These are phyloP conservation scores for Pteropus rufus DNA, from an alignment of 2,797 vertebrate genomes.

Conservation along the genomic window DNA sequence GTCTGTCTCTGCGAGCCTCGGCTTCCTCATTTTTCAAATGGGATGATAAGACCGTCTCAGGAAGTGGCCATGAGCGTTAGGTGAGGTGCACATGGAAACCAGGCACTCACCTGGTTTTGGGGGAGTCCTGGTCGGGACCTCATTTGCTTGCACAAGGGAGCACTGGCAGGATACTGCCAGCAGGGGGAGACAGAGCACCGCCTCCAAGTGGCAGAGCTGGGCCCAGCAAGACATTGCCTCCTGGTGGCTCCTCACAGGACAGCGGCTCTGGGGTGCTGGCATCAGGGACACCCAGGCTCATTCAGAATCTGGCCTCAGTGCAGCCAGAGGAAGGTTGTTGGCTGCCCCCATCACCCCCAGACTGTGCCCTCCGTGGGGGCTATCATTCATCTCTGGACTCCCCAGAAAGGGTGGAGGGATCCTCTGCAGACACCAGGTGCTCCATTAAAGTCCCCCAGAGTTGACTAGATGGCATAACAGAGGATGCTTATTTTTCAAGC, in stretches of 20 bases:
- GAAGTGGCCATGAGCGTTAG: rapidly evolving
- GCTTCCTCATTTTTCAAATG: neutral
- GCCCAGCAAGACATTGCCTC: rapidly evolving
- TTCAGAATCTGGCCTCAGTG: neutral
- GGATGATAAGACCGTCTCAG: rapidly evolving
- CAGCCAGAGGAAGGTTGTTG: neutral
- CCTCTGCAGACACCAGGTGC: neutral
- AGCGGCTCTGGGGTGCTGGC: rapidly evolving
- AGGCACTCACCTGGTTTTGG: neutral
- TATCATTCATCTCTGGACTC: neutral
- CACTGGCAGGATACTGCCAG: neutral
- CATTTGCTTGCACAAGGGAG: no score
- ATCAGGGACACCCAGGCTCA: neutral
- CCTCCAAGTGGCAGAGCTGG: rapidly evolving
- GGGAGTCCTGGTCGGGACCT: rapidly evolving
- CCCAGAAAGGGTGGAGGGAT: no score
- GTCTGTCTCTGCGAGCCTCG: neutral
- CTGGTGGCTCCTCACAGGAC: neutral
- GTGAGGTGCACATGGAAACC: rapidly evolving
- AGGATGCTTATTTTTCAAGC: neutral
- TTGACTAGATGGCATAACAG: neutral
- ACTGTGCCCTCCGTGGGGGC: neutral
- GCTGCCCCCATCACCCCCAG: rapidly evolving
- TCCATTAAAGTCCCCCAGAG: rapidly evolving
- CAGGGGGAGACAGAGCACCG: constrained; percentile 55